Percentiles rank a stretch among this genome's conserved stretches.
Evolutionary conservation across 2,888 invertebrate species (phyloP).

Genomic region (Danaus chrysippus): DNA sequence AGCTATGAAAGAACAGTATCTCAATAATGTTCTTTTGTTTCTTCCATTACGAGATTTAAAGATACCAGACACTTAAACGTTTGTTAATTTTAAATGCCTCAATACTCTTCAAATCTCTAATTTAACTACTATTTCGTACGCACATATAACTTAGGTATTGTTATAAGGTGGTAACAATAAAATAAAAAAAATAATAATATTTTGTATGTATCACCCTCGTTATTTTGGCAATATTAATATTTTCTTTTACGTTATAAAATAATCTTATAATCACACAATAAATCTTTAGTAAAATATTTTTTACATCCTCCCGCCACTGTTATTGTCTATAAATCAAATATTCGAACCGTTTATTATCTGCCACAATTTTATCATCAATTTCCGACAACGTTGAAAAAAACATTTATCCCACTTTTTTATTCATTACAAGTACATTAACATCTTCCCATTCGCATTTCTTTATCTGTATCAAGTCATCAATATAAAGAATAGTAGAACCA

Average conservation of each 20-base stretch:
- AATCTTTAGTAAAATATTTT: background rate
- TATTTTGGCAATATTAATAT: too few species aligned
- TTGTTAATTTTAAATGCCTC: too few species aligned
- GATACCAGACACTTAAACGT: too few species aligned
- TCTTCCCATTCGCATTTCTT: slow-evolving; percentile 42
- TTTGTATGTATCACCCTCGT: too few species aligned
- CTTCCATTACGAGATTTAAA: too few species aligned
- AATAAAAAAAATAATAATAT: too few species aligned
- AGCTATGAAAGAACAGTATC: too few species aligned
- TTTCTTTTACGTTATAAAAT: background rate
- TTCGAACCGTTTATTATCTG: slow-evolving; percentile 5
- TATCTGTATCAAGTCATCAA: slow-evolving; percentile 57
- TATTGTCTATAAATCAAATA: slow-evolving; percentile 4
- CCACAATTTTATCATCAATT: slow-evolving; percentile 8
- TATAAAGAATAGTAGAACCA: slow-evolving; percentile 58
- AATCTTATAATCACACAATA: background rate
- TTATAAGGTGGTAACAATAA: too few species aligned
- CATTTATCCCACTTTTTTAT: slow-evolving; percentile 28
- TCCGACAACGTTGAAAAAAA: slow-evolving; percentile 17
- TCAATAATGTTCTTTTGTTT: too few species aligned
- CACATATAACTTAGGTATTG: too few species aligned
- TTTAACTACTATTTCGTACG: too few species aligned
- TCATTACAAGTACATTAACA: slow-evolving; percentile 48
- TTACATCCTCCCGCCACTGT: slow-evolving; percentile 1
- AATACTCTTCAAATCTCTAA: too few species aligned